Base-by-base conservation (phyloP, 2,797 vertebrate species). In the Distichodus sexfasciatus region DNA sequence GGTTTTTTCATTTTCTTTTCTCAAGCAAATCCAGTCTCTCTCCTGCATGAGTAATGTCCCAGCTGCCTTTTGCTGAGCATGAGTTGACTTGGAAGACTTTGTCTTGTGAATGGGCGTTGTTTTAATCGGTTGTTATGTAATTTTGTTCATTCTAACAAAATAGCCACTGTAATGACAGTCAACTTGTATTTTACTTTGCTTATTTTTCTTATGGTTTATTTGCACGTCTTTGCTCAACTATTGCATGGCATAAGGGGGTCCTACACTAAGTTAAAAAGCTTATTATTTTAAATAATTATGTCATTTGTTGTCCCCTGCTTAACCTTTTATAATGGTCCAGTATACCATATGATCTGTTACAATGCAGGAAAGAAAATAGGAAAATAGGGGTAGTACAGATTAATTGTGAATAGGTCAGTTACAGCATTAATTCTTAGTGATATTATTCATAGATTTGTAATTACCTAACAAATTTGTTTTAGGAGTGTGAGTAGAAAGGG, bases 51-150 rank as follows among this genome's bases (percentile, higher is more conserved):
- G 12, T 24, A 59, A 41, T 41, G 36, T 59, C 54, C 21, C 12
- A 62, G 21, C 48, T 41, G 41, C 24, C 36, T 40, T 31, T 35
- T 62, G 59, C 36, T 59, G 12, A 47, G 14, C 31, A 28, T 55
- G 33, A 59, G 47, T 19, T 29, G 24, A 21, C 36, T 66, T 72
- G 54, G 62, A 72, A 43, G 54, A 66, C 28, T 53, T 66, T 60
- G 9, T 67, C 40, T 35, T 33, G 10, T 31, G 5, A 55, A 31
- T 7, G 44, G 21, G 33, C 19, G 24, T 57, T 54, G 29, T 70
- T 70, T 14, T 57, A 36, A n/a, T 68, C 41, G 57, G 48, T 36
- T 61, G 17, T 61, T 57, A 62, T 74, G 43, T 74, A 57, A 57
- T 63, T 50, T 40, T 26, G 40, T 17, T 63, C 23, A n/a, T 63